These are phyloP conservation scores for Neodiprion virginianus DNA, from an alignment of 1,140 invertebrate species.

Conservation along the genomic window DNA sequence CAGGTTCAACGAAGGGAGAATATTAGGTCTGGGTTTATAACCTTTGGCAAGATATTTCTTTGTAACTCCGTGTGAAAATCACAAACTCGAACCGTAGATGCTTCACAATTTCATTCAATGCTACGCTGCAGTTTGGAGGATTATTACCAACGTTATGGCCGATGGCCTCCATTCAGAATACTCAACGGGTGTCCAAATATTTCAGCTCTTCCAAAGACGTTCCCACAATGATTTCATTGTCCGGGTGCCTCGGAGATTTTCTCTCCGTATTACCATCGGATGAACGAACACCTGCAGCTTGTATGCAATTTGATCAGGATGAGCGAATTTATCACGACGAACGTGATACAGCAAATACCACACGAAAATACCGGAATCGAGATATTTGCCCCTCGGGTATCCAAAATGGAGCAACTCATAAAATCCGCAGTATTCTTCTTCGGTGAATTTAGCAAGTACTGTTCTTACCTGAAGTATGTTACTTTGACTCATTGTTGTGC, in stretches of 20 bases:
- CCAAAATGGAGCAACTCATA: too few relatives aligned
- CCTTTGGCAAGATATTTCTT: not conserved
- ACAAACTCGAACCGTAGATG: not conserved
- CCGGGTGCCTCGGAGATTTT: not conserved
- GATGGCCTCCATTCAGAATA: not conserved
- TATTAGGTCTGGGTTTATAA: not conserved
- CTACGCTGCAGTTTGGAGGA: conserved; percentile 1
- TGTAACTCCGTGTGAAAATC: conserved; percentile 4
- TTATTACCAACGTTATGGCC: not conserved
- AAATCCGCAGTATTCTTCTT: too few relatives aligned
- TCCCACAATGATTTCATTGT: not conserved
- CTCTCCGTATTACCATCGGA: not conserved
- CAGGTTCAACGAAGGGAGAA: not conserved
- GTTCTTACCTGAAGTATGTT: too few relatives aligned
- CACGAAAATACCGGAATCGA: too few relatives aligned
- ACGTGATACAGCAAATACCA: not conserved
- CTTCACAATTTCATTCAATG: not conserved
- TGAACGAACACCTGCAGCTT: not conserved
- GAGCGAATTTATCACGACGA: not conserved
- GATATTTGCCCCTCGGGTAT: too few relatives aligned
- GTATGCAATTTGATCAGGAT: not conserved
- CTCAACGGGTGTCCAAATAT: conserved; percentile 7
- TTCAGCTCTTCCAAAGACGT: not conserved
- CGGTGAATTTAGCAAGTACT: too few relatives aligned
- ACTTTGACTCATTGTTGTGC: too few relatives aligned